Base-by-base conservation (phyloP, 1,140 invertebrate genomes). In the Microplitis demolitor region DNA sequence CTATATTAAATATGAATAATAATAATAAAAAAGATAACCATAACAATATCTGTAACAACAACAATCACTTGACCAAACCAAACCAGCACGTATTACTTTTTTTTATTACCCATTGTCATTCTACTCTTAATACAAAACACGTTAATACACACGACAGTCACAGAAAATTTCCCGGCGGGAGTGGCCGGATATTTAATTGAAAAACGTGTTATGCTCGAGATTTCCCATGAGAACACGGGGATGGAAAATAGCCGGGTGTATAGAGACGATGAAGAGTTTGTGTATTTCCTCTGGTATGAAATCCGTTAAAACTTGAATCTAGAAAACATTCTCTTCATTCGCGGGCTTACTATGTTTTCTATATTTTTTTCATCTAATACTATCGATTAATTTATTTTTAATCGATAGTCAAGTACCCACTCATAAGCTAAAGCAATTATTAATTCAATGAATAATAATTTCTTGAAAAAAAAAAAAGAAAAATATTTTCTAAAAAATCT, bases 191-290 rank as follows among this genome's bases (percentile, higher is more conserved):
- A 76, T 76, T 75, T 77, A 77, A 78, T 78, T 77, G 74, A 77
- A 78, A 77, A 77, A 77, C 74, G 56, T 72, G 74, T 77, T 77
- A 64, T 54, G 77, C 77, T 77, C 69, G 62, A 77, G 72, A 78
- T 78, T 78, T 78, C 77, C 77, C 31, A 54, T n/a, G 76, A 71
- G 72, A 68, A 31, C 6, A 67, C 14, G 5, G 13, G 14, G 14
- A 37, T 24, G 45, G 16, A 45, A 45, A 64, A 64, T 50, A 51
- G 62, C 63, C 69, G 69, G 71, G 62, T 62, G 68, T 56, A 70
- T 61, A 35, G 54, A 11, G 39, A 35, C 39, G 69, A 50, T 11
- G 37, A 62, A 53, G 70, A 58, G 24, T 66, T 58, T 53, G 62
- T 64, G 70, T 58, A 64, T 54, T 64, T 75, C 56, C 67, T 53